These are phyloP conservation scores for Valencia hispanica DNA, from an alignment of 2,797 vertebrate genomes.

Conservation along the genomic window DNA sequence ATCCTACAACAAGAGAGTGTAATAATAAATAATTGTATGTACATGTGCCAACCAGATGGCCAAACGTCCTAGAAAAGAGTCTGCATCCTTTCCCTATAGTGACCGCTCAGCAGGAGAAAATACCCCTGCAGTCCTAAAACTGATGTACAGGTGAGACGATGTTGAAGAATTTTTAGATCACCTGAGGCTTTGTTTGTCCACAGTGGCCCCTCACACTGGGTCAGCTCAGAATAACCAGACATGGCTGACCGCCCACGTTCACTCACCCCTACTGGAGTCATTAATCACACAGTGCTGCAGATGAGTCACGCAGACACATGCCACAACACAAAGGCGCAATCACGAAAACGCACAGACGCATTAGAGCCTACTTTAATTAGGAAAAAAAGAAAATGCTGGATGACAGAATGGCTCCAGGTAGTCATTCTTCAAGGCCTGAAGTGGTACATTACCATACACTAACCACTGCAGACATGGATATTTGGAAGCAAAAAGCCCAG, in stretches of 20 bases:
- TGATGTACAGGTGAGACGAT: conserved; percentile 70
- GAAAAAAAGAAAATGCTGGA: conserved; percentile 62
- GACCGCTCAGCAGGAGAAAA: conserved; percentile 46
- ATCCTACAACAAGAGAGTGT: no score
- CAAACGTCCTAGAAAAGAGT: conserved; percentile 30
- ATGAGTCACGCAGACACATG: conserved; percentile 42
- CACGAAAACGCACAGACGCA: conserved; percentile 20
- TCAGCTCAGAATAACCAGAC: conserved; percentile 75
- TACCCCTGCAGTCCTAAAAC: conserved; percentile 44
- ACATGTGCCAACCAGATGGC: neutral
- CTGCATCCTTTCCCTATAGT: conserved; percentile 61
- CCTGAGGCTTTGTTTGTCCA: conserved; percentile 67
- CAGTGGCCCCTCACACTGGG: conserved; percentile 58
- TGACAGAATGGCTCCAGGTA: conserved; percentile 73
- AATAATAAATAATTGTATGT: no score
- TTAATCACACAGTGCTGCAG: conserved; percentile 70
- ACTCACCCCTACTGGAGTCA: conserved; percentile 65
- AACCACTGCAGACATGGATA: conserved; percentile 45
- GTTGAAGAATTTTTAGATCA: conserved; percentile 61
- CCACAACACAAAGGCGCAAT: conserved; percentile 23
- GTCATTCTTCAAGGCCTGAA: conserved; percentile 56
- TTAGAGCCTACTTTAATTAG: conserved; percentile 56
- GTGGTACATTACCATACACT: conserved; percentile 53
- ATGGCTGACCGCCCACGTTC: conserved; percentile 59
- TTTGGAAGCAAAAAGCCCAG: conserved; percentile 37